Evolutionary conservation across 2,113 vertebrate genomes (phyloP), one percentile per base, ranked within the genome.

Genomic region (Megalops atlanticus): DNA sequence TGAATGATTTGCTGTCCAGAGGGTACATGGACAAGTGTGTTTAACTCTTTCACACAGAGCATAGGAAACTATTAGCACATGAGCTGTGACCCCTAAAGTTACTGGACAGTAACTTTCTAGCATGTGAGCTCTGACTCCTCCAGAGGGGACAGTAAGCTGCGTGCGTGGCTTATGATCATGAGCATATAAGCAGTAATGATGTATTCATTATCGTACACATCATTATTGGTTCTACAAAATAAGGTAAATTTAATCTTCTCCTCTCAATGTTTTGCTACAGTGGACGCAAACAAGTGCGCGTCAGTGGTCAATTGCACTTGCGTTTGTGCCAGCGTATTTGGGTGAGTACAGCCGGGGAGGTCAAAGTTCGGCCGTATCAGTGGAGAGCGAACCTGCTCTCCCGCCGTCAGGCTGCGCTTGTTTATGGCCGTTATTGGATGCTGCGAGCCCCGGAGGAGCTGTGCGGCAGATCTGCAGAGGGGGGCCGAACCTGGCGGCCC

Each of bases 351-450:
- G 40, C 54, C n/a, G 77, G 11, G 40, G 68, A 49, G 79, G 78
- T 78, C 76, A 79, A 79, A 84, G 74, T 78, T 78, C 47, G 39
- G 35, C 8, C 33, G 74, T 76, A 80, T 78, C 78, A 43, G 15
- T 31, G 64, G n/a, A 38, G 70, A 75, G 68, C 31, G 27, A 49
- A 27, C 74, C 16, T n/a, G 79, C 45, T 35, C 72, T 15, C 21
- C 41, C 0, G 40, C 27, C 71, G 18, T 36, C 24, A 74, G 35
- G 40, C 27, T 78, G 35, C 68, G 27, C 77, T 52, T 80, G 4
- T 82, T 80, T 68, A 73, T 72, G 79, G 76, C 74, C 21, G 43
- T 76, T 84, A 84, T 87, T 82, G 40, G 54, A 80, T 77, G 64
- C 74, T 24, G 82, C 39, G 70, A 58, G 73, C 80, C 85, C 54